Base-by-base conservation (phyloP, 2,888 invertebrate species). In the Kuschelorhynchus macadamiae region DNA sequence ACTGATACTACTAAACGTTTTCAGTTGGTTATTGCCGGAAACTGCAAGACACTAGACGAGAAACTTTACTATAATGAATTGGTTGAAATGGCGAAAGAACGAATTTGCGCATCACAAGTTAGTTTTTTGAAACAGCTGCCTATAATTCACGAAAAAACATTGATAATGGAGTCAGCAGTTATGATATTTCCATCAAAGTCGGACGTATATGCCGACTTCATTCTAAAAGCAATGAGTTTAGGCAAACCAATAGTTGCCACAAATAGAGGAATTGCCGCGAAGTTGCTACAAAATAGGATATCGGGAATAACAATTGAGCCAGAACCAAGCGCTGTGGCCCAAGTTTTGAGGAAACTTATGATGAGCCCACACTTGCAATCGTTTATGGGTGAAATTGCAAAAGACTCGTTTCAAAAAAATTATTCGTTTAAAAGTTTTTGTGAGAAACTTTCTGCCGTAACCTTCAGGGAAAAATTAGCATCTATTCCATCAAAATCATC, bases 361-460 rank as follows among this genome's bases (percentile, higher is more conserved):
- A 74, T 73, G 59, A 81, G 78, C 67, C 78, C 79, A 0, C 79
- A 80, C 59, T 71, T 82, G 57, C 79, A 79, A 55, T 72, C 75
- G 9, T 83, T 82, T 69, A 66, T 82, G 49, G 79, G 81, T 8
- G 79, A 81, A 55, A 81, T 82, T 80, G 79, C 81, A 0, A 75
- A 74, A 47, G 80, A 81, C 18, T 63, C 76, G 0, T 83, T 79
- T 53, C 66, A 75, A 2, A 78, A 78, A 46, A 72, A 76, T 8
- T 82, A 77, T 59, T 78, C 79, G 0, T 80, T 79, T 59, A 73
- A 76, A 0, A 76, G 74, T 21, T 78, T 82, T 53, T 74, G 79
- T n/a, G 69, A 74, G 7, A 71, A 56, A 25, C 11, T 74, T 2
- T 18, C 8, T 14, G 18, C 36, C 1, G 9, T 60, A 5, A 50